Evolutionary conservation across 1,140 invertebrate species (phyloP), one percentile per base, ranked within the genome.

Genomic region (Drosophila cardini): DNA sequence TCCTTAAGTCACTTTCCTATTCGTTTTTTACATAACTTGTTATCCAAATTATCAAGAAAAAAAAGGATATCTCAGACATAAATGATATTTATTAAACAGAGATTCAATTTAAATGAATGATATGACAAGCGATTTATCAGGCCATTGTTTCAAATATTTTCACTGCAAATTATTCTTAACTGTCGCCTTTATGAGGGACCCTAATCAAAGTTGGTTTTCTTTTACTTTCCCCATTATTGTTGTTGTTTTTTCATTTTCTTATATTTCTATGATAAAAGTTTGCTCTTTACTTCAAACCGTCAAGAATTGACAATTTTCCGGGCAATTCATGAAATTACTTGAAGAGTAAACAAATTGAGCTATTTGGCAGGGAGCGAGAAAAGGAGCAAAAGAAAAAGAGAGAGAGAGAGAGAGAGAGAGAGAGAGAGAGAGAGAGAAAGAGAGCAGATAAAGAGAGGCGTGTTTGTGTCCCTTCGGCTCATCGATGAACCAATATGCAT

Each of bases 401-500:
- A 43, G 2, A 11, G 16, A n/a, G 53, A 21, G 8, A 58, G 13
- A 16, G 42, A 13, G 42, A 34, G 10, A 26, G 30, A n/a, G 43
- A 48, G 30, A 6, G n/a, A 2, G 13, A 15, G 57, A 16, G 56
- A 30, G 9, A 58, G 21, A 2, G n/a, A 36, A 8, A 13, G 11
- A 15, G 2, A 1, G 34, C 9, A 36, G 16, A 8, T 0, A 1
- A 16, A 50, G 9, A 21, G 26, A 40, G 16, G 36, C 38, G 13
- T 30, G 11, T 3, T 5, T 26, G 34, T 38, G 52, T 55, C 34
- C 52, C 16, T 55, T 55, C 38, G 52, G 32, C 52, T 55, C 52
- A 55, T 67, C 60, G 57, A 57, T 64, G 52, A 53, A 30, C 56
- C 71, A 68, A 68, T 68, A 68, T 61, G 63, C 57, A 72, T 60